Conservation (phyloP, 1,140 invertebrate species). For the Plutomurus gul region DNA sequence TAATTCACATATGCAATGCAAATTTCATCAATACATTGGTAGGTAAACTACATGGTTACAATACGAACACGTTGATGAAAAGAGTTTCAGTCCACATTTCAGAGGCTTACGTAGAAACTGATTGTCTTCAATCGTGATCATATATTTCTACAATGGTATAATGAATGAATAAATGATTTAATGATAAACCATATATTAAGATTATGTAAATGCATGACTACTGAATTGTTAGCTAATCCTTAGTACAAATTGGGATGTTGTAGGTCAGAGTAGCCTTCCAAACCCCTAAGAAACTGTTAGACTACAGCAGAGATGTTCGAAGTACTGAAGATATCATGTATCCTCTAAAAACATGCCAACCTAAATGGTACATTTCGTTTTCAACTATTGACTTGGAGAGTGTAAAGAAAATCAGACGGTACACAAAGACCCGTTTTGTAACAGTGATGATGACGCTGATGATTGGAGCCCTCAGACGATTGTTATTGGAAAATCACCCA, state of each 20-base stretch:
- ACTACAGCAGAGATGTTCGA: neutral
- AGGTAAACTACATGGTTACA: too few species aligned
- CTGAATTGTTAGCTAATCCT: neutral
- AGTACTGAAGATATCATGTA: conserved; percentile 32
- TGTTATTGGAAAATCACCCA: neutral
- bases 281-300: conserved; percentile 17
- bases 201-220: too few species aligned
- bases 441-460: conserved; percentile 36
- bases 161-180: too few species aligned
- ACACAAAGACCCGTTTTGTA: conserved; percentile 41
- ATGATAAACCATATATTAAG: too few species aligned
- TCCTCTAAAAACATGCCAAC: neutral
- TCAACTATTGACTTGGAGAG: conserved; percentile 27
- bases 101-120: too few species aligned
- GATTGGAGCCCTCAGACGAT: conserved; percentile 36
- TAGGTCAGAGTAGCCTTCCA: conserved; percentile 12
- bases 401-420: conserved; percentile 29
- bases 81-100: too few species aligned
- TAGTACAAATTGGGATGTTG: neutral
- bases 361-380: conserved; percentile 31
- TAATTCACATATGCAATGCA: too few species aligned
- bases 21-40: too few species aligned
- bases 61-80: too few species aligned
- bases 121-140: too few species aligned
- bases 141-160: too few species aligned